These are phyloP conservation scores for Valencia hispanica DNA, from an alignment of 2,797 vertebrate genomes.

Conservation along the genomic window DNA sequence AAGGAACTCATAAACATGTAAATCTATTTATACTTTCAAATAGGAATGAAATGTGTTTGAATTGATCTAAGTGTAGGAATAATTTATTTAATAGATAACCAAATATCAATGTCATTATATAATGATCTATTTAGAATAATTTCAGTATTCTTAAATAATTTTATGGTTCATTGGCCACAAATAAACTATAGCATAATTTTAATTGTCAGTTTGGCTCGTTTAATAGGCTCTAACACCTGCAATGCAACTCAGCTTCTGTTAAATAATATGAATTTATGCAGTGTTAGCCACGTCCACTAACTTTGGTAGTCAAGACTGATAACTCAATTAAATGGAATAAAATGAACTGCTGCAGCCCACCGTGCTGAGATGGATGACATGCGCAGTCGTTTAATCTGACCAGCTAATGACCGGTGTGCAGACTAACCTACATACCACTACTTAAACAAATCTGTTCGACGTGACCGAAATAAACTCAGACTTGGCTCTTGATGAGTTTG, in stretches of 20 bases:
- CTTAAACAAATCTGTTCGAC: constrained; percentile 57
- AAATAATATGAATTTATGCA: neutral
- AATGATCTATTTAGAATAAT: neutral
- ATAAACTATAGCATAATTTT: neutral
- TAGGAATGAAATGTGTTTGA: neutral
- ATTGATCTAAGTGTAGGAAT: neutral
- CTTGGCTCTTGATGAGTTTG: constrained; percentile 3
- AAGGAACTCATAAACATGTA: neutral
- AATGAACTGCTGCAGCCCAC: neutral
- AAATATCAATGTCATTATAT: neutral
- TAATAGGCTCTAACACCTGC: neutral
- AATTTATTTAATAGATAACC: neutral
- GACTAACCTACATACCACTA: constrained; percentile 42
- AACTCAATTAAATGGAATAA: neutral
- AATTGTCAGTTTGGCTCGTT: neutral
- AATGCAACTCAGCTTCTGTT: neutral
- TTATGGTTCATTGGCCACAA: neutral
- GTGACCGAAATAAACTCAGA: neutral
- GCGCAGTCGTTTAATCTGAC: constrained; percentile 68
- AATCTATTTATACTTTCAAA: neutral
- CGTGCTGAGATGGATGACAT: constrained; percentile 57
- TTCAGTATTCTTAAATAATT: neutral
- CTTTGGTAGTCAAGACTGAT: neutral
- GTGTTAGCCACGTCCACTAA: neutral
- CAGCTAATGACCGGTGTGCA: constrained; percentile 35